Evolutionary conservation across 2,113 vertebrate genomes (phyloP).

Genomic region (Austrofundulus limnaeus): DNA sequence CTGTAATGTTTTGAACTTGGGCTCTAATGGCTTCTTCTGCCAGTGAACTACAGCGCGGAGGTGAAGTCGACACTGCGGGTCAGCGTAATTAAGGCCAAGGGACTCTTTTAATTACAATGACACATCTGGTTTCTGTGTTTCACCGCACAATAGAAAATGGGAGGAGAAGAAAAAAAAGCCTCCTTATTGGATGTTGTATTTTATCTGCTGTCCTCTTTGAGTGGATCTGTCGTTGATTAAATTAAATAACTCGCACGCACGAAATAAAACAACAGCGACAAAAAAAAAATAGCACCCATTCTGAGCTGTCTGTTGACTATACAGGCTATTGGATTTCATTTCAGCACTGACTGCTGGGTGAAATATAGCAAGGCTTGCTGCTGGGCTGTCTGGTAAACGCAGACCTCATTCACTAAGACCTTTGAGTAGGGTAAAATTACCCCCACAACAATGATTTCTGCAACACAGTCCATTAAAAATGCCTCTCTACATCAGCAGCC

Average conservation of each 20-base stretch:
- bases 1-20: slow-evolving; percentile 94
- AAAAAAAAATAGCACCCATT: slow-evolving; percentile 60
- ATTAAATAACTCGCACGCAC: slow-evolving; percentile 45
- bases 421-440: slow-evolving; percentile 79
- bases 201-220: slow-evolving; percentile 44
- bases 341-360: slow-evolving; percentile 72
- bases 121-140: slow-evolving; percentile 93
- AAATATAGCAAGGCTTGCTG: slow-evolving; percentile 76
- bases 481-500: slow-evolving; percentile 92
- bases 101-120: slow-evolving; percentile 95
- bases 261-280: slow-evolving; percentile 36
- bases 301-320: slow-evolving; percentile 68
- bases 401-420: slow-evolving; percentile 72
- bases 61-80: slow-evolving; percentile 86
- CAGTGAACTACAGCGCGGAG: slow-evolving; percentile 88
- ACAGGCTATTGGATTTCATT: slow-evolving; percentile 77
- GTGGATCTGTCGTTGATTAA: slow-evolving; percentile 58
- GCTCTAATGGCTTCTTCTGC: slow-evolving; percentile 93
- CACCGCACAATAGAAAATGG: slow-evolving; percentile 59
- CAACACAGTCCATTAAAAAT: slow-evolving; percentile 95
- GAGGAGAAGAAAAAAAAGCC: slow-evolving; percentile 71
- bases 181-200: slow-evolving; percentile 78
- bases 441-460: slow-evolving; percentile 82
- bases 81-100: slow-evolving; percentile 97
- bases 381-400: slow-evolving; percentile 79